Evolutionary conservation across 2,113 vertebrate species (phyloP).

Genomic region (Halcyon senegalensis): DNA sequence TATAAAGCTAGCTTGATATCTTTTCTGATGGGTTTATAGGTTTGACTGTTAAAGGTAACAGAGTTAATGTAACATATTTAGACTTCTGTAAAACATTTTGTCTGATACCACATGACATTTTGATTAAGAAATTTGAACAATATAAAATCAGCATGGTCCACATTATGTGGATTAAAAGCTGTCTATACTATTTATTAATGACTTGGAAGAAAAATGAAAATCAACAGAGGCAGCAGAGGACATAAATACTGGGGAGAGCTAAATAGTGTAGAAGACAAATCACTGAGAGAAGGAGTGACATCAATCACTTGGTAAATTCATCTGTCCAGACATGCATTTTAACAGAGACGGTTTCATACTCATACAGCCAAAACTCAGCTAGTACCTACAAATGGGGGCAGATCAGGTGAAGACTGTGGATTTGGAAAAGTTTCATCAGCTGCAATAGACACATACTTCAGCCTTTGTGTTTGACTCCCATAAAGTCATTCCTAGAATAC

Average conservation of each 20-base stretch:
- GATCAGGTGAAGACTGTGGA: not conserved
- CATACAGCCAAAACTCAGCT: not conserved
- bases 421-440: not conserved
- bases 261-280: not conserved
- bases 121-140: constrained; percentile 1
- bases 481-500: not conserved
- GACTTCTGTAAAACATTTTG: not conserved
- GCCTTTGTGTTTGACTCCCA: not conserved
- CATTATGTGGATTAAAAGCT: not conserved
- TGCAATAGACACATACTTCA: not conserved
- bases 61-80: not conserved
- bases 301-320: not conserved
- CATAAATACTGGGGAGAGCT: not conserved
- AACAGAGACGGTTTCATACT: not conserved
- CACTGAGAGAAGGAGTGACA: not conserved
- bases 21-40: not conserved
- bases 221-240: not conserved
- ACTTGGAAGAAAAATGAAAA: not conserved
- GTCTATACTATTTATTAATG: not conserved
- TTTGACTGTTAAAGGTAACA: not conserved
- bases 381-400: not conserved
- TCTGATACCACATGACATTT: not conserved
- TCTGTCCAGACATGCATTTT: not conserved
- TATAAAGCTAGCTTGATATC: not conserved
- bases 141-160: not conserved